Evolutionary conservation across 2,888 invertebrate genomes (phyloP), one percentile per base, ranked within the genome.

Genomic region (Rotaria magnacalcarata): DNA sequence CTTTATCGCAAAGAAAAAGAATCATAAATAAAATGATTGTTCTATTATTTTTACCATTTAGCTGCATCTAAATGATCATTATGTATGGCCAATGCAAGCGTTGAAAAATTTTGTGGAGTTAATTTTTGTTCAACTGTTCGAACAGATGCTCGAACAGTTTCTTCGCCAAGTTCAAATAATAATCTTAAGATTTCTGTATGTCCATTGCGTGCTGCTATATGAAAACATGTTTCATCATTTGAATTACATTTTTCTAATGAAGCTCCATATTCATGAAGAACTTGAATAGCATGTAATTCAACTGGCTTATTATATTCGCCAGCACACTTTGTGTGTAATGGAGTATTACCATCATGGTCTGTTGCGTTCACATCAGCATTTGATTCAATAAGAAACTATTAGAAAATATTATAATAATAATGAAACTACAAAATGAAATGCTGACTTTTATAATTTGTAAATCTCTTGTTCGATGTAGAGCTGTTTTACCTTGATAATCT

Each of bases 321-420:
- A 85, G 90, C 91, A 88, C 90, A 90, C 88, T 90, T 90, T 54
- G 90, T 90, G 88, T 91, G 91, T 27, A 91, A 88, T 24, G 90
- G 90, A 6, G 90, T 90, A 88, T 91, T 91, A 34, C 90, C 90
- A 85, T 90, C 90, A 3, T 88, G 86, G 87, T 91, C 91, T 84
- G 89, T 89, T 8, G 88, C 88, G 86, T 89, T 89, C 21, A 90
- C 88, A 47, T 88, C 86, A 27, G 90, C 90, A 43, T 90, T 90
- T 50, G 89, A 89, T 27, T 90, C 90, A 60, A 90, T 50, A 87
- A 91, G 87, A 14, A 89, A 84, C 89, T 90, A 87, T 41, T 87
- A 34, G 34, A 34, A 34, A 34, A 1, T 1, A 52, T 52, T 5
- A 47, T 52, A 27, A 34, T 34, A 34, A 34, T 34, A 34, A 34